These are phyloP conservation scores for Caenorhabditis parvicauda DNA, from an alignment of 2,888 invertebrate genomes.

Conservation along the genomic window DNA sequence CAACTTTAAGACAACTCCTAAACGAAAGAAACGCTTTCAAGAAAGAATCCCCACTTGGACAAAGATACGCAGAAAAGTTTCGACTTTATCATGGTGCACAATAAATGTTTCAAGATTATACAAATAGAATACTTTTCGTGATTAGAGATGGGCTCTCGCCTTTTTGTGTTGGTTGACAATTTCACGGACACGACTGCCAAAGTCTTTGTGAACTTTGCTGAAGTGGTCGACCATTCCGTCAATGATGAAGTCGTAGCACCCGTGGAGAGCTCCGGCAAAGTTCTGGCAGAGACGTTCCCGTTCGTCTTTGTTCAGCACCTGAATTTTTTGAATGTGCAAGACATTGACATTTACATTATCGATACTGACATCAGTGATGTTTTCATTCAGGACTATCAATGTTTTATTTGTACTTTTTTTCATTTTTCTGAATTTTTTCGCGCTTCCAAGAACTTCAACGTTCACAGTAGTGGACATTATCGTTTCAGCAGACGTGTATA, in stretches of 20 bases:
- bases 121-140: neutral
- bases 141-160: constrained; percentile 19
- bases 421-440: too few species aligned
- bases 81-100: constrained; percentile 13
- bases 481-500: too few species aligned
- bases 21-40: constrained; percentile 33
- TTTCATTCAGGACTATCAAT: too few species aligned
- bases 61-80: constrained; percentile 35
- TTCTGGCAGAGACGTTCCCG: constrained; percentile 77
- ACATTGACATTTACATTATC: too few species aligned
- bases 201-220: constrained; percentile 25
- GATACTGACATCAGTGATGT: too few species aligned
- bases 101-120: neutral
- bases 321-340: too few species aligned
- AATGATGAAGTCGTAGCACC: constrained; percentile 78
- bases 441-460: too few species aligned
- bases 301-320: constrained; percentile 73
- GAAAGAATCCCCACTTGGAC: constrained; percentile 34
- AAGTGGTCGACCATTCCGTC: constrained; percentile 61
- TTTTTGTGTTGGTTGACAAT: constrained; percentile 10
- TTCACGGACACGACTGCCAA: constrained; percentile 20
- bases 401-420: too few species aligned
- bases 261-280: constrained; percentile 76
- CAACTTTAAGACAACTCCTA: constrained; percentile 19
- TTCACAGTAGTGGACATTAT: too few species aligned